phyloP scores from a whole-genome alignment of 2,113 vertebrate species.

The Chaetodon auriga region DNA sequence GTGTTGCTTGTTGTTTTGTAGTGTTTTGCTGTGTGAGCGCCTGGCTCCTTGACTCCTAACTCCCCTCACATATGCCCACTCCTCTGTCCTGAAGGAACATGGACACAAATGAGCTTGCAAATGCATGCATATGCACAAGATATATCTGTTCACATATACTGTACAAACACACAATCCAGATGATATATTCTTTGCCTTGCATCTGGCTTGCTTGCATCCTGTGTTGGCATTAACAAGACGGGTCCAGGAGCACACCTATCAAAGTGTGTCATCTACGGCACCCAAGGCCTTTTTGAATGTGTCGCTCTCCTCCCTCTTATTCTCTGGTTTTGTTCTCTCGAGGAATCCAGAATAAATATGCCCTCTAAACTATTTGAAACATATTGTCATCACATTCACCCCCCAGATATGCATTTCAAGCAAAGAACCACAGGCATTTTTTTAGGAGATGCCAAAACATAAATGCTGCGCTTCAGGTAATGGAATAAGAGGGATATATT shows the following conservation, averaged over 20 bases:
- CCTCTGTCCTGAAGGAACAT: conserved; percentile 13
- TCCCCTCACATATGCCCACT: neutral
- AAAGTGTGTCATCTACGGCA: conserved; percentile 71
- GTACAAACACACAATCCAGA: neutral
- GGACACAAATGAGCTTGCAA: conserved; percentile 3
- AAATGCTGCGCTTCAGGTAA: conserved; percentile 76
- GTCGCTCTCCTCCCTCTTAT: conserved; percentile 34
- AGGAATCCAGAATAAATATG: conserved; percentile 76
- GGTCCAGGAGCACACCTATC: conserved; percentile 68
- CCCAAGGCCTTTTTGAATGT: conserved; percentile 62
- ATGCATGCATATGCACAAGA: neutral
- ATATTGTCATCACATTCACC: conserved; percentile 73
- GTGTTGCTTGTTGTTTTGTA: conserved; percentile 58
- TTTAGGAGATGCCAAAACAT: conserved; percentile 70
- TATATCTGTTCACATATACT: neutral
- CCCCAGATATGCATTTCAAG: conserved; percentile 75
- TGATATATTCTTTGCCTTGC: conserved; percentile 29
- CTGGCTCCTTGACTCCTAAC: conserved; percentile 28
- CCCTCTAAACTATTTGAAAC: conserved; percentile 70
- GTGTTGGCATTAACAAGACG: conserved; percentile 49
- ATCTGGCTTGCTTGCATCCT: conserved; percentile 10
- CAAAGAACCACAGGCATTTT: conserved; percentile 68
- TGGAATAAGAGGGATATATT: conserved; percentile 66
- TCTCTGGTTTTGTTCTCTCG: conserved; percentile 57
- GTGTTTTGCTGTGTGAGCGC: conserved; percentile 28